These are phyloP conservation scores for Hylomyscus alleni DNA, from an alignment of 2,797 vertebrate genomes.

Conservation along the genomic window DNA sequence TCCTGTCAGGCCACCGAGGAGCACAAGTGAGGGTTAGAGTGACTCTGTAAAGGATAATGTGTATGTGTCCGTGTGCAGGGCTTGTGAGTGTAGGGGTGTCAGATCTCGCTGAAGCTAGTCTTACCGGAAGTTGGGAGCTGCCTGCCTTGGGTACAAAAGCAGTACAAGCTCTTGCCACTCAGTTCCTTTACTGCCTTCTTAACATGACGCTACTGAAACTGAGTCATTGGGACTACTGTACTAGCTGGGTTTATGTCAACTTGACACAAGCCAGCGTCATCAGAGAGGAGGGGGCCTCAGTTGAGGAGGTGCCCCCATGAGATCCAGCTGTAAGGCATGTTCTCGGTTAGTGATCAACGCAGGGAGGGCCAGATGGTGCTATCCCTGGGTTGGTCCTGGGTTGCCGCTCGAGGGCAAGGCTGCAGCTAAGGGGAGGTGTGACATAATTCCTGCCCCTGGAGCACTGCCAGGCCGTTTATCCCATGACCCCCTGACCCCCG, in stretches of 20 bases:
- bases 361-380: neutral
- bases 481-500: too few relatives aligned
- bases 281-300: neutral
- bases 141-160: neutral
- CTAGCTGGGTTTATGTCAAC: neutral
- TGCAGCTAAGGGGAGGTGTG: too few relatives aligned
- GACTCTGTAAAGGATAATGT: neutral
- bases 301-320: neutral
- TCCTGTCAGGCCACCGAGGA: neutral
- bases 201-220: neutral
- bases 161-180: neutral
- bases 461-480: too few relatives aligned
- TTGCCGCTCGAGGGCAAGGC: too few relatives aligned
- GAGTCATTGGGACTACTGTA: neutral
- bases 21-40: conserved; percentile 33
- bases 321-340: neutral
- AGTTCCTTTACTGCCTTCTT: conserved; percentile 27
- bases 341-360: neutral
- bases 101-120: too few relatives aligned
- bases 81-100: neutral
- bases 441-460: too few relatives aligned
- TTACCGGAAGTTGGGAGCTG: neutral
- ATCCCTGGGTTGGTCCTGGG: neutral
- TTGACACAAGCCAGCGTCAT: neutral
- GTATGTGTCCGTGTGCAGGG: too few relatives aligned